A percentile compares a stretch with the other conserved stretches of the same genome.
These are phyloP conservation scores for Bombus breviceps DNA, from an alignment of 1,140 invertebrate species.

Conservation along the genomic window DNA sequence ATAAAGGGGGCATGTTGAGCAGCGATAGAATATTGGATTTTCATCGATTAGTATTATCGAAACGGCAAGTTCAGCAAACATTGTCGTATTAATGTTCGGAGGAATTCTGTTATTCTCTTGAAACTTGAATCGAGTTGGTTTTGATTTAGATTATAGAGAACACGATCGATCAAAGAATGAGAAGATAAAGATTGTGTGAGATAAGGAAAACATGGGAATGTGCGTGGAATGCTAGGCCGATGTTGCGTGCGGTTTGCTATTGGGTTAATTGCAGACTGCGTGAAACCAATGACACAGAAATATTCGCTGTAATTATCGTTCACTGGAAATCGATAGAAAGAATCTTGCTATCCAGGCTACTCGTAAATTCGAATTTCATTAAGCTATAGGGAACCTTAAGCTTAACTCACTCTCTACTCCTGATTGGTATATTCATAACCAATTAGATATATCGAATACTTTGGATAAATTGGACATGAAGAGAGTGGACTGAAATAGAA, in stretches of 20 bases:
- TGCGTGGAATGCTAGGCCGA: constrained; percentile 34
- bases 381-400: not conserved
- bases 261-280: constrained; percentile 43
- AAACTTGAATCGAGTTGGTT: not conserved
- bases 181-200: not conserved
- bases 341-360: not conserved
- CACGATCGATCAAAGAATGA: not conserved
- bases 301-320: constrained; percentile 34
- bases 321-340: constrained; percentile 11
- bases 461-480: not conserved
- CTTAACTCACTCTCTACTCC: not conserved
- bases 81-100: not conserved
- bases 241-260: constrained; percentile 37
- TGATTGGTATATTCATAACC: not conserved
- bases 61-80: not conserved
- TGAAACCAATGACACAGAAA: constrained; percentile 44
- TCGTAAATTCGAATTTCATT: not conserved
- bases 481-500: not conserved
- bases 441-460: no score
- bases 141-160: not conserved
- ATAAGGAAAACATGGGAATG: constrained; percentile 14
- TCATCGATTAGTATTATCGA: constrained; percentile 24
- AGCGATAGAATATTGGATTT: constrained; percentile 11
- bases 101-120: not conserved
- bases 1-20: constrained; percentile 25